These are phyloP conservation scores for Phyto melanocephala DNA, from an alignment of 2,888 invertebrate species.

Conservation along the genomic window DNA sequence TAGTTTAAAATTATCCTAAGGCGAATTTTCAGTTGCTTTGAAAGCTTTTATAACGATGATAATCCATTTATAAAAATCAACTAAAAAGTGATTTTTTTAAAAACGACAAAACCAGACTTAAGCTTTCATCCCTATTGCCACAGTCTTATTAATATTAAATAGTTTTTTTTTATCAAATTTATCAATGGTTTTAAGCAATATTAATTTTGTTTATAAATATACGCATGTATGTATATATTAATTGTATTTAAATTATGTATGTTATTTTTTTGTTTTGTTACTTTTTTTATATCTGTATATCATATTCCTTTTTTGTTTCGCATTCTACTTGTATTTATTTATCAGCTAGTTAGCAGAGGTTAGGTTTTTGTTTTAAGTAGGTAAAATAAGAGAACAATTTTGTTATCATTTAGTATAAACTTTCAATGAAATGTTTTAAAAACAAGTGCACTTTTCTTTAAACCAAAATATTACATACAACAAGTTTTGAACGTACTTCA, in stretches of 20 bases:
- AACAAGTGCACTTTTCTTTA: slow-evolving; percentile 58
- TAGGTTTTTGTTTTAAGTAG: slow-evolving; percentile 53
- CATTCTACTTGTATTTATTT: slow-evolving; percentile 23
- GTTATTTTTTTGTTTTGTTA: slow-evolving; percentile 31
- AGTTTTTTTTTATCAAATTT: no score
- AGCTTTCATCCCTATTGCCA: no score
- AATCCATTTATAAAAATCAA: no score
- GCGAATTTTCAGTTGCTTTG: no score
- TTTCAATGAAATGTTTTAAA: slow-evolving; percentile 39
- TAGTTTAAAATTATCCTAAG: no score
- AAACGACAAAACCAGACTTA: no score
- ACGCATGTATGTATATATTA: no score
- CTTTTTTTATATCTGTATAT: slow-evolving; percentile 14
- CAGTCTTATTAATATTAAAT: no score
- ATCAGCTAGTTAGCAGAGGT: no score
- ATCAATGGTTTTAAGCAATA: slow-evolving; percentile 27
- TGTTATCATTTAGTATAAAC: slow-evolving; percentile 10
- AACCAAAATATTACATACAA: slow-evolving; percentile 5
- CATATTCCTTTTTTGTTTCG: slow-evolving; percentile 2
- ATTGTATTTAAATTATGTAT: not conserved
- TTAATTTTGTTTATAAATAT: not conserved
- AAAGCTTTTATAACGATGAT: no score
- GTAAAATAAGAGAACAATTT: not conserved
- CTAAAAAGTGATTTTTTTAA: no score
- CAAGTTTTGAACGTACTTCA: slow-evolving; percentile 37